These are phyloP conservation scores for Epirrita christyi DNA, from an alignment of 2,888 invertebrate genomes.

Conservation along the genomic window DNA sequence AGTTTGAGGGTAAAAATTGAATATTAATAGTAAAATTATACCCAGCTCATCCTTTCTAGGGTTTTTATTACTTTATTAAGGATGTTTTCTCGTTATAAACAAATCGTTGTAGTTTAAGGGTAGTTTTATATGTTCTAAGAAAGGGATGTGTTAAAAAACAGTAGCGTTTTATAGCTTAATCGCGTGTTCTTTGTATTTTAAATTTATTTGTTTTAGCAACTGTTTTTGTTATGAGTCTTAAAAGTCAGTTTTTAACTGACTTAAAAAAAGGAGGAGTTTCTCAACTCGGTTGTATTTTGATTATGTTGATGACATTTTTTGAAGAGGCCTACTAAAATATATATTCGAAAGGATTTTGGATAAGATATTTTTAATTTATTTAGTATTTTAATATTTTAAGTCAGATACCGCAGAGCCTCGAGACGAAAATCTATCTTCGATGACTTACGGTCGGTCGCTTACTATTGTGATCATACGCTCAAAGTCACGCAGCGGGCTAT, in stretches of 20 bases:
- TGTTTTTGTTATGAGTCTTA: conserved; percentile 50
- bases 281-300: too few species aligned
- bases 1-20: conserved; percentile 80
- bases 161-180: conserved; percentile 82
- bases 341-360: background rate
- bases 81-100: conserved; percentile 75
- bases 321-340: conserved; percentile 9
- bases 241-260: conserved; percentile 41
- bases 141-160: conserved; percentile 80
- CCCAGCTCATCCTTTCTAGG: conserved; percentile 59
- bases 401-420: too few species aligned
- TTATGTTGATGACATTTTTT: conserved; percentile 32
- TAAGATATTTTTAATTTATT: conserved; percentile 8
- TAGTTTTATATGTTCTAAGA: conserved; percentile 61
- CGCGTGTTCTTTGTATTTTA: conserved; percentile 63
- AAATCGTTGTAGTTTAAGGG: conserved; percentile 71
- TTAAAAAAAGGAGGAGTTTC: too few species aligned
- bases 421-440: too few species aligned
- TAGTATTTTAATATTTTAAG: conserved; percentile 5
- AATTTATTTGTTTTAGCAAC: conserved; percentile 56
- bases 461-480: too few species aligned
- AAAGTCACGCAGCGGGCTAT: too few species aligned
- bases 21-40: conserved; percentile 84
- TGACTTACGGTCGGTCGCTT: too few species aligned
- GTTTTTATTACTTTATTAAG: conserved; percentile 82